Conservation (phyloP, 2,888 invertebrate species). For the Ephialtes manifestator region DNA sequence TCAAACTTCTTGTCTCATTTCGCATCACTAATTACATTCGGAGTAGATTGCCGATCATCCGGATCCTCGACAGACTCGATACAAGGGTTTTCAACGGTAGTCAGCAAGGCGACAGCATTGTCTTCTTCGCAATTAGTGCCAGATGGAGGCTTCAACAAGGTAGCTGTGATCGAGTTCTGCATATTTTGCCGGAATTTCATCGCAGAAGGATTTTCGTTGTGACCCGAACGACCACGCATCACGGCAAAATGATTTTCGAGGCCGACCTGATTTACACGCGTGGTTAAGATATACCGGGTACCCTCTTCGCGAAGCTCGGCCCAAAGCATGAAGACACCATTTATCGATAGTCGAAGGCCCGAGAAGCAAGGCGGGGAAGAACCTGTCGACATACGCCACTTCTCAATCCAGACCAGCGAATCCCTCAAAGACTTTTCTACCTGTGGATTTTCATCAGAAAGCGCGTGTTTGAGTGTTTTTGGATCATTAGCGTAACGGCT, state of each 20-base stretch:
- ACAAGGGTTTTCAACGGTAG: neutral
- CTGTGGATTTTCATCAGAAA: neutral
- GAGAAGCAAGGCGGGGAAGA: neutral
- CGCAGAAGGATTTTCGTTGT: too few relatives aligned
- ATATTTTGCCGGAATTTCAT: too few relatives aligned
- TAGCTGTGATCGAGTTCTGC: too few relatives aligned
- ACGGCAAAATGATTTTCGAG: too few relatives aligned
- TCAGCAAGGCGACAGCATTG: neutral
- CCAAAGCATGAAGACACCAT: neutral
- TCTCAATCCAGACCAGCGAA: neutral
- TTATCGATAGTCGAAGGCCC: neutral
- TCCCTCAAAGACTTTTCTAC: neutral
- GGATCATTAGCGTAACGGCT: neutral
- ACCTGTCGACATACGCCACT: neutral
- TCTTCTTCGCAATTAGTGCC: neutral
- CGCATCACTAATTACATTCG: neutral
- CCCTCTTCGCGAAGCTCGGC: neutral
- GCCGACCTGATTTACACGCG: too few relatives aligned
- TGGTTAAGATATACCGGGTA: too few relatives aligned
- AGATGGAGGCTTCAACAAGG: too few relatives aligned
- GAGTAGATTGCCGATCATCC: neutral
- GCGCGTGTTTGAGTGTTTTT: neutral
- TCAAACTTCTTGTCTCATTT: too few relatives aligned
- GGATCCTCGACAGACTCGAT: neutral
- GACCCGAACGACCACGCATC: too few relatives aligned